Evolutionary conservation across 1,140 invertebrate species (phyloP).

Genomic region (Aphaenogaster floridana): DNA sequence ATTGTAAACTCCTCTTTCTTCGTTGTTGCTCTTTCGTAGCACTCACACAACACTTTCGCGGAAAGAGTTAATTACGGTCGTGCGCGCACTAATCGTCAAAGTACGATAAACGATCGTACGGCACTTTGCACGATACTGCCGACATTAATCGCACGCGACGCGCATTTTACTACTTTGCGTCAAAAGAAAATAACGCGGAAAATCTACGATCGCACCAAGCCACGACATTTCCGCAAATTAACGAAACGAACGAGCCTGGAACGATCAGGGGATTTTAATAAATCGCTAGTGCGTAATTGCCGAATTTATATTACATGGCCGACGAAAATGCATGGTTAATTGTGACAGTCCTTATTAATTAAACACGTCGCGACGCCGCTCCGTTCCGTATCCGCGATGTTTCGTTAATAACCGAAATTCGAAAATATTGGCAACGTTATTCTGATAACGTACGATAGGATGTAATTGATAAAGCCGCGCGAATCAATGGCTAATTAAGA

Average conservation of each 20-base stretch:
- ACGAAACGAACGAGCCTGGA: background rate
- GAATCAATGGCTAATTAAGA: slow-evolving; percentile 16
- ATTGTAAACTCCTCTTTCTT: background rate
- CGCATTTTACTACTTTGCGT: background rate
- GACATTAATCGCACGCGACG: background rate
- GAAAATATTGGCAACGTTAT: background rate
- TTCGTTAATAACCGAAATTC: background rate
- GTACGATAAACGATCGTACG: slow-evolving; percentile 6
- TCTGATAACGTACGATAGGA: background rate
- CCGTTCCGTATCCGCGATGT: background rate
- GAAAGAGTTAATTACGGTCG: background rate
- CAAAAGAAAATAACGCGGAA: background rate
- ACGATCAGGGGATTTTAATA: background rate
- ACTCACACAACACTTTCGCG: background rate
- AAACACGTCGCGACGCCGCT: background rate
- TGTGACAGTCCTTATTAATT: slow-evolving; percentile 1
- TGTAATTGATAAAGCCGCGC: background rate
- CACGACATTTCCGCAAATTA: background rate
- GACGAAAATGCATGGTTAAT: background rate
- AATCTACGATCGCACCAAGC: background rate
- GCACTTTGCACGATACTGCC: background rate
- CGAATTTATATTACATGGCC: background rate
- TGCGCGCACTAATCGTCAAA: background rate
- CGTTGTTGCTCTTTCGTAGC: background rate
- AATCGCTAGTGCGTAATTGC: background rate